phyloP scores from a whole-genome alignment of 2,797 vertebrate species.

The Bradypodion ventrale region DNA sequence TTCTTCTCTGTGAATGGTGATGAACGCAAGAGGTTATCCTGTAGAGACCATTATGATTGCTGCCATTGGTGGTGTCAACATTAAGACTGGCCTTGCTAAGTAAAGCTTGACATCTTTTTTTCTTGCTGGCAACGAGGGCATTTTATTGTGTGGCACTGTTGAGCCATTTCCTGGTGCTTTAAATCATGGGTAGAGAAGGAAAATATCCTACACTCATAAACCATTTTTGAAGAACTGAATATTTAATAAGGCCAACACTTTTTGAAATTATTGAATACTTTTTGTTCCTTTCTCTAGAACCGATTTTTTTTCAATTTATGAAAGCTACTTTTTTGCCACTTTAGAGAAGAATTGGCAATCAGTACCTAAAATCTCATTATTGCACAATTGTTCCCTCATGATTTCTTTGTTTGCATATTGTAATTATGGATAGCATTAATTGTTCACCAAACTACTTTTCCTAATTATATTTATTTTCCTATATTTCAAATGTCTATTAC shows the following conservation, averaged over 20 bases:
- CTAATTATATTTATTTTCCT: slow-evolving; percentile 51
- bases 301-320: slow-evolving; percentile 41
- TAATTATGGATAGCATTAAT: slow-evolving; percentile 58
- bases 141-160: no score
- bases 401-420: slow-evolving; percentile 63
- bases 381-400: slow-evolving; percentile 44
- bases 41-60: no score
- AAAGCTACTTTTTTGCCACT: slow-evolving; percentile 53
- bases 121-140: no score
- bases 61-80: no score
- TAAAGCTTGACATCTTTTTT: no score
- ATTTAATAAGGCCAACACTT: slow-evolving; percentile 19
- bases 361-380: slow-evolving; percentile 55
- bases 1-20: no score
- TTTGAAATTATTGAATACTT: slow-evolving; percentile 19
- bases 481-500: slow-evolving; percentile 50
- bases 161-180: no score
- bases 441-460: slow-evolving; percentile 59
- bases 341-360: slow-evolving; percentile 57
- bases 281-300: slow-evolving; percentile 34
- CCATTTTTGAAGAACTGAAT: no score
- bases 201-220: no score
- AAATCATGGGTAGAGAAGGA: no score
- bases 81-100: no score
- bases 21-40: no score